Evolutionary conservation across 2,113 vertebrate species (phyloP), one percentile per base, ranked within the genome.

Genomic region (Daubentonia madagascariensis): DNA sequence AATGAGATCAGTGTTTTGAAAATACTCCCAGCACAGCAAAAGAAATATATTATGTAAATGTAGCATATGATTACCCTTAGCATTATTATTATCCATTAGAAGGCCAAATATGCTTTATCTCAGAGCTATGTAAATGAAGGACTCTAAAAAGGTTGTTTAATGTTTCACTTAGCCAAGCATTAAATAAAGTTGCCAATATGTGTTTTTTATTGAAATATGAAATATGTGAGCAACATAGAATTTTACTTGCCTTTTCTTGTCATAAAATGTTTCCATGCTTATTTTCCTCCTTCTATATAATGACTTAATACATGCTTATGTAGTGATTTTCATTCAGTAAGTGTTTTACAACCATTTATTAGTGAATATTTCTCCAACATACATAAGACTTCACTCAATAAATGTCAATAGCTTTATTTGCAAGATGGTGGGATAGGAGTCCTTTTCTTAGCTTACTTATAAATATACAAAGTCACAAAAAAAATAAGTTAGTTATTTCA

Each of bases 21-120:
- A 94, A 63, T 35, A 65, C 35, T 91, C 25, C 28, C 73, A 91
- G 57, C 30, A 63, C 13, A 93, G 72, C 43, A 73, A 32, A 97
- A 96, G 3, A 93, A 75, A 80, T 86, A 80, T 76, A 80, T 89
- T 81, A 86, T 96, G 83, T n/a, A 86, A 97, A 97, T 96, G 68
- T 23, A 89, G 35, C 35, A 61, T 32, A 45, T 18, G 63, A 93
- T 87, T 95, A 70, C n/a, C 1, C 8, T 50, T 87, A 93, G 14
- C 68, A 84, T 84, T 79, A 94, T 80, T 95, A 93, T 75, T 93
- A 79, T 94, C 68, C 95, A 92, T 92, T 92, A 94, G 59, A 76
- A 94, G 45, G 57, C n/a, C 90, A 96, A 72, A 76, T 94, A 86
- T 72, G 25, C 32, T 85, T 76, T 92, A 88, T 85, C 35, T 63